Evolutionary conservation across 2,113 vertebrate genomes (phyloP), one percentile per base, ranked within the genome.

Genomic region (Trochalopteron elliotii): DNA sequence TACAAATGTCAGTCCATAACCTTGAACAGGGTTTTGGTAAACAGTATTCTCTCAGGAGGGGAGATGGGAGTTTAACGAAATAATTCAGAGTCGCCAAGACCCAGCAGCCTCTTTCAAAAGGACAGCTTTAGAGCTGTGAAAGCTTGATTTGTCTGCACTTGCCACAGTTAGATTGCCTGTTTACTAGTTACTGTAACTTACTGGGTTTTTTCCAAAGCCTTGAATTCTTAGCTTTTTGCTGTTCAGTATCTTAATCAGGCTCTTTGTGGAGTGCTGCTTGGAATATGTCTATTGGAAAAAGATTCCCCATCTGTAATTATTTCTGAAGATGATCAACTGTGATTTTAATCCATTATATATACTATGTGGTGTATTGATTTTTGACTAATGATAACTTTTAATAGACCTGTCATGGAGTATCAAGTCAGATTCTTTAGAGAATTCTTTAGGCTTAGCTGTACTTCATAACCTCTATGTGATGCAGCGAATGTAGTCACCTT

Each of bases 331-430:
- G 44, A 86, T 96, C 89, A 80, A 31, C 87, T 83, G 55, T 69
- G 74, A 64, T 96, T 93, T 91, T 96, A 94, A 85, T 87, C 60
- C 23, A n/a, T 93, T 94, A 13, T 83, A 83, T 94, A 87, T 49
- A 68, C 35, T 79, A 56, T 25, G 49, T 71, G 37, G 24, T 50
- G 31, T 93, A 94, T 93, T 96, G 94, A 91, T 97, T 95, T 97
- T 90, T 57, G 45, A 85, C 85, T 97, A 87, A 93, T 71, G 70
- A 68, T 64, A 91, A 85, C 87, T 96, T 96, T 90, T 94, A 94
- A 91, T 93, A 78, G 92, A 82, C 78, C 94, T 95, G 90, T 89
- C 93, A 79, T 69, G 81, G 70, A 83, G 45, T 93, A 87, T 91
- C 78, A 95, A 90, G 44, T 93, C 82, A 76, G 61, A 76, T 90